phyloP scores from a whole-genome alignment of 2,888 invertebrate genomes.

The Beris chalybata region DNA sequence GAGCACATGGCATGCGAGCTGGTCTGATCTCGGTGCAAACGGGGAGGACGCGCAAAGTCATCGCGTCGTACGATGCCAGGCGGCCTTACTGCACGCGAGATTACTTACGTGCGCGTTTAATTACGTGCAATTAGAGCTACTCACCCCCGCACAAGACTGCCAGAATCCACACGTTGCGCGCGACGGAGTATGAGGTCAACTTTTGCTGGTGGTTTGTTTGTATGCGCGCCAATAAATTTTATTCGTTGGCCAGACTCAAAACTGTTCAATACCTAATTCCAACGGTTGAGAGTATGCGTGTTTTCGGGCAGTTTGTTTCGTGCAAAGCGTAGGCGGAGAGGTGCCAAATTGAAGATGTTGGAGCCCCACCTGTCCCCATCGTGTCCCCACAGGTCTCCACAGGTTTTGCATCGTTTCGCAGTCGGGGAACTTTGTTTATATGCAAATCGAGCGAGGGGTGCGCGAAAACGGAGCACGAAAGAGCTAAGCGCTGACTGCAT shows the following conservation, averaged over 20 bases:
- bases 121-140: slow-evolving; percentile 40
- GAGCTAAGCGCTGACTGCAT: slow-evolving; percentile 13
- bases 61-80: not conserved
- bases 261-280: slow-evolving; percentile 2
- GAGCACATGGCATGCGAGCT: too few relatives aligned
- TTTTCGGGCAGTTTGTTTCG: slow-evolving; percentile 30
- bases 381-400: too few relatives aligned
- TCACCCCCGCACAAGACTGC: slow-evolving; percentile 30
- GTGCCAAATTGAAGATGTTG: too few relatives aligned
- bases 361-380: too few relatives aligned
- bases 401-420: too few relatives aligned
- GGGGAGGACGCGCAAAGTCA: slow-evolving; percentile 1
- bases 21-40: not conserved
- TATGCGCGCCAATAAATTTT: slow-evolving; percentile 24
- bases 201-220: slow-evolving; percentile 17
- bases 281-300: slow-evolving; percentile 3
- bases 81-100: slow-evolving; percentile 29
- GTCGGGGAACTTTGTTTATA: too few relatives aligned
- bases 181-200: slow-evolving; percentile 18
- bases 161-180: not conserved
- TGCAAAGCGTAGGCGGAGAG: slow-evolving; percentile 1
- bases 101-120: slow-evolving; percentile 39
- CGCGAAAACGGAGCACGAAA: too few relatives aligned
- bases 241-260: too few relatives aligned
- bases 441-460: not conserved